These are phyloP conservation scores for Formicarius rufipectus DNA, from an alignment of 2,113 vertebrate genomes.

Conservation along the genomic window DNA sequence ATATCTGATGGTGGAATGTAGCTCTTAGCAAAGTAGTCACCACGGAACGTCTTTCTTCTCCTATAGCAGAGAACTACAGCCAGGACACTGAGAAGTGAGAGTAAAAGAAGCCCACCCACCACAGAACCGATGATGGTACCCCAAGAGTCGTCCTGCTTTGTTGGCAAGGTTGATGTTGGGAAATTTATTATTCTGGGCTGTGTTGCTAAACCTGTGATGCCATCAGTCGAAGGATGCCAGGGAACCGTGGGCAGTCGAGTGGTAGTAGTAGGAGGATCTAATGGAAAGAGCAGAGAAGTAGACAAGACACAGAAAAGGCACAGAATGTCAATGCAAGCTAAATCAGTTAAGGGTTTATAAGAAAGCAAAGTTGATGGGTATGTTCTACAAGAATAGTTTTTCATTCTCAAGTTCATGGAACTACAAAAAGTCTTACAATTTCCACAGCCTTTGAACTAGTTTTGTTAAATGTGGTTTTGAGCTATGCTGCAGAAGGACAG, in stretches of 20 bases:
- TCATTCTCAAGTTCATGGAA: slow-evolving; percentile 72
- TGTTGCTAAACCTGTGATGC: slow-evolving; percentile 80
- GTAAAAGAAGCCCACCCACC: slow-evolving; percentile 88
- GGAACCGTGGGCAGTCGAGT: slow-evolving; percentile 84
- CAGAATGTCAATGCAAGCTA: slow-evolving; percentile 93
- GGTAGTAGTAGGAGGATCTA: slow-evolving; percentile 96
- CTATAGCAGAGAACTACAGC: slow-evolving; percentile 85
- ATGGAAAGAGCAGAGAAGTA: slow-evolving; percentile 86
- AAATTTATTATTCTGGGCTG: slow-evolving; percentile 79
- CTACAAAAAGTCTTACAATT: not conserved
- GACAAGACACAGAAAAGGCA: slow-evolving; percentile 89
- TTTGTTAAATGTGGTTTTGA: not conserved
- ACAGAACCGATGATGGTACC: slow-evolving; percentile 87
- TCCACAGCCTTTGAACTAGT: not conserved
- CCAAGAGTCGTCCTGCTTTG: slow-evolving; percentile 83
- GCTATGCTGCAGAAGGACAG: not conserved
- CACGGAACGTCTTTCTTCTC: slow-evolving; percentile 92
- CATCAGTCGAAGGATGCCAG: slow-evolving; percentile 77
- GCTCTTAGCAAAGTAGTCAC: slow-evolving; percentile 99
- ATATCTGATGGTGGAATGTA: slow-evolving; percentile 96
- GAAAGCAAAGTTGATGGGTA: slow-evolving; percentile 79
- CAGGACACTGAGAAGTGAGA: slow-evolving; percentile 86
- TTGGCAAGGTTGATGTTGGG: slow-evolving; percentile 85
- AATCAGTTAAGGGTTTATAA: slow-evolving; percentile 82
- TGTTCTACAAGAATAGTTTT: slow-evolving; percentile 76